A percentile compares a stretch with the other conserved stretches of the same genome.
phyloP scores from a whole-genome alignment of 2,113 vertebrate species.

The Elanus axillaris region DNA sequence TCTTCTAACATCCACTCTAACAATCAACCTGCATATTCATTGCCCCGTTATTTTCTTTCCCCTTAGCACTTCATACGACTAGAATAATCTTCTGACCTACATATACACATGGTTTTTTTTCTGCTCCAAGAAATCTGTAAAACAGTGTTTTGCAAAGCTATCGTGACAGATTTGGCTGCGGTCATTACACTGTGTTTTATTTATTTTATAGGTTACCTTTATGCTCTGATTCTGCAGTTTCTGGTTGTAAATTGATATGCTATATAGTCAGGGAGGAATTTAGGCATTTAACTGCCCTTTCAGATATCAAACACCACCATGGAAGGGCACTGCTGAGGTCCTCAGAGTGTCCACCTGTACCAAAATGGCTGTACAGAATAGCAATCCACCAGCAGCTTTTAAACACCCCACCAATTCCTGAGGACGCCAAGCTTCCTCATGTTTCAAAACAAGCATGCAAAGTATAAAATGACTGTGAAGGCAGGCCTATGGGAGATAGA shows the following conservation, averaged over 20 bases:
- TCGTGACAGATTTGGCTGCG: neutral
- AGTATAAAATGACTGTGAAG: neutral
- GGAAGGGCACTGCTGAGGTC: neutral
- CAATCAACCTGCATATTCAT: neutral
- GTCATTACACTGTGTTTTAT: neutral
- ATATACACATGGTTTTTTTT: neutral
- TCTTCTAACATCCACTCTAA: neutral
- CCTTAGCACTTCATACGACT: neutral
- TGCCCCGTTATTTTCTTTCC: neutral
- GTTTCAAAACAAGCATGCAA: neutral
- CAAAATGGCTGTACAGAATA: neutral
- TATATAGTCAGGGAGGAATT: neutral
- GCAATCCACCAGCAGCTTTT: neutral
- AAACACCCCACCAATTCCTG: neutral
- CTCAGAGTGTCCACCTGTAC: neutral
- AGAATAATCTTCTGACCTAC: neutral
- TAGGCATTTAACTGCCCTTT: neutral
- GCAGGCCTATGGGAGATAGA: neutral
- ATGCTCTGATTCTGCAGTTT: neutral
- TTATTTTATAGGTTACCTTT: neutral
- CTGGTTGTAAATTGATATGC: neutral
- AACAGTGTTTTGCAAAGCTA: neutral
- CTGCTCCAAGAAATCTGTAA: neutral
- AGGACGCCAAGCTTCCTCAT: rapidly evolving
- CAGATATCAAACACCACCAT: neutral